Evolutionary conservation across 2,888 invertebrate species (phyloP).

Genomic region (Aspidiotus rigidus): DNA sequence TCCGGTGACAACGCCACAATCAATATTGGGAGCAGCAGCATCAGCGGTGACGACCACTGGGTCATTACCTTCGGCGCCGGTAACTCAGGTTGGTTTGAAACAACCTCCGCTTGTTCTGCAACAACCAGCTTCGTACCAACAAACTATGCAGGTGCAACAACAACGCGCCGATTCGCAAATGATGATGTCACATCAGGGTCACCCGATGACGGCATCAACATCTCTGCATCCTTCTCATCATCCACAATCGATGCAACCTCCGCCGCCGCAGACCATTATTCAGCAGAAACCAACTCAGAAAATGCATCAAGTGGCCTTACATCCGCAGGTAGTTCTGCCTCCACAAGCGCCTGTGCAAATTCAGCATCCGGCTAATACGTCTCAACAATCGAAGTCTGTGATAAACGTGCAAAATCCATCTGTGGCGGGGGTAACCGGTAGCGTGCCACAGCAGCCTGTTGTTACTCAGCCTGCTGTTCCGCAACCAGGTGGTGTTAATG

Average conservation of each 20-base stretch:
- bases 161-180: constrained; percentile 4
- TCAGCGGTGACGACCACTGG: background rate
- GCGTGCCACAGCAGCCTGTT: constrained; percentile 7
- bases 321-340: background rate
- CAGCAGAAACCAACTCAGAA: constrained; percentile 7
- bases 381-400: constrained; percentile 17
- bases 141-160: constrained; percentile 13
- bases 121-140: background rate
- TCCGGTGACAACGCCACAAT: background rate
- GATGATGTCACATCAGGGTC: constrained; percentile 12
- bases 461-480: constrained; percentile 6
- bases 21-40: background rate
- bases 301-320: constrained; percentile 11
- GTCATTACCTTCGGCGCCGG: background rate
- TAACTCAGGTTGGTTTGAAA: constrained; percentile 19
- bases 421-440: constrained; percentile 5
- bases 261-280: constrained; percentile 16
- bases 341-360: constrained; percentile 11
- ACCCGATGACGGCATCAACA: background rate
- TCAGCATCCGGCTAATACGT: constrained; percentile 10
- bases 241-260: constrained; percentile 12
- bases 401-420: constrained; percentile 16
- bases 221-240: constrained; percentile 2
- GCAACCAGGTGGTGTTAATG: constrained; percentile 3
- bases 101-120: constrained; percentile 17